A percentile compares a stretch with the other conserved stretches of the same genome.
phyloP scores from a whole-genome alignment of 2,797 vertebrate species.

The Crocodylus rhombifer region DNA sequence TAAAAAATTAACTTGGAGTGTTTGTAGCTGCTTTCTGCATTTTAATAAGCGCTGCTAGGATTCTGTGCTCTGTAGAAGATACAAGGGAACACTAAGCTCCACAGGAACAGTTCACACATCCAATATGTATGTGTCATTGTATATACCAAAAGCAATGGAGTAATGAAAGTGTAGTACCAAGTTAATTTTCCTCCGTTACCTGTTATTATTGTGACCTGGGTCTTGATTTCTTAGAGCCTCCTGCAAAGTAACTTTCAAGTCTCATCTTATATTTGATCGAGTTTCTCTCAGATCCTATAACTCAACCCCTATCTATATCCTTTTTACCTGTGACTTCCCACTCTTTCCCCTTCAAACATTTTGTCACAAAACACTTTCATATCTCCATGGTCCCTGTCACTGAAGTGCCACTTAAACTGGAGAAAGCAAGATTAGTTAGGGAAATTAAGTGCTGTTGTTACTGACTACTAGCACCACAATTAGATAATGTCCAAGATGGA shows the following conservation, averaged over 20 bases:
- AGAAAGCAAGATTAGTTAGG: background rate
- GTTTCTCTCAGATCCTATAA: background rate
- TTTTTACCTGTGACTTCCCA: background rate
- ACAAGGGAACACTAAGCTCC: background rate
- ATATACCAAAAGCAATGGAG: background rate
- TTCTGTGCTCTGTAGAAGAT: background rate
- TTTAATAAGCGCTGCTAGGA: background rate
- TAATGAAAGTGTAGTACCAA: background rate
- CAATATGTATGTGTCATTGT: fast-evolving
- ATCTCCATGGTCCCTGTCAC: fast-evolving
- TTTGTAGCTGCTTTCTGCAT: background rate
- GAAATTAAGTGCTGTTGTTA: background rate
- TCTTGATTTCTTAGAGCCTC: background rate
- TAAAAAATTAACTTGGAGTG: constrained; percentile 12
- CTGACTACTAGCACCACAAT: background rate
- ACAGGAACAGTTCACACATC: background rate
- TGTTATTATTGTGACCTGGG: background rate
- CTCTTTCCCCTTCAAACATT: background rate
- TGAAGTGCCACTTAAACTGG: background rate
- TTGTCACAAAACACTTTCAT: background rate
- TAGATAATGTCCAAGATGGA: background rate
- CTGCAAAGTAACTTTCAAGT: background rate
- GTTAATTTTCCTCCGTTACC: background rate
- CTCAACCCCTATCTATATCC: background rate
- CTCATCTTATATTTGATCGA: background rate